Conservation (phyloP, 2,797 vertebrate species). For the Smutsia gigantea region DNA sequence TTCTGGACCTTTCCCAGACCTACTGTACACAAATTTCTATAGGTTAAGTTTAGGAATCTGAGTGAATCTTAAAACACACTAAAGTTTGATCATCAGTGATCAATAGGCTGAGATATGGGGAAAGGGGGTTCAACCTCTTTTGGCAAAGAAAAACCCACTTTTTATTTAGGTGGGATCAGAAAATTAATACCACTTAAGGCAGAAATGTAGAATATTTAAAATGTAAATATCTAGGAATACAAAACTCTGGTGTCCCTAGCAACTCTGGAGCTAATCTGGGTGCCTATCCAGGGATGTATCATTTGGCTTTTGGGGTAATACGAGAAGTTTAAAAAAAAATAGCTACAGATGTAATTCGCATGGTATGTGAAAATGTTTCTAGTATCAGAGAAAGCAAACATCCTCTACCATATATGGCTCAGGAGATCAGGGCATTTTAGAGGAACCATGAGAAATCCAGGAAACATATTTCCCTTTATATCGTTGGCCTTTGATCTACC, state of each 20-base stretch:
- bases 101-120: neutral
- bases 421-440: neutral
- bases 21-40: neutral
- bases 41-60: neutral
- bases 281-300: neutral
- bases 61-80: neutral
- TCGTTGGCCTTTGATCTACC: neutral
- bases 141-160: neutral
- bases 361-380: neutral
- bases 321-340: neutral
- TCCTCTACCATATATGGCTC: neutral
- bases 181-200: neutral
- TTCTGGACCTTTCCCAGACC: neutral
- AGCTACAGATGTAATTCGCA: neutral
- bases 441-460: neutral
- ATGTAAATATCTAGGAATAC: neutral
- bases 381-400: neutral
- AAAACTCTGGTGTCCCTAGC: neutral
- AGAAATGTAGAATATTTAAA: slow-evolving; percentile 9
- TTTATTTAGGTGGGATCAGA: neutral
- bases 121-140: neutral
- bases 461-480: neutral
- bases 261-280: neutral
- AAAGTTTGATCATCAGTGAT: neutral
- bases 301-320: neutral